Evolutionary conservation across 2,113 vertebrate species (phyloP).

Genomic region (Pitta sordida): DNA sequence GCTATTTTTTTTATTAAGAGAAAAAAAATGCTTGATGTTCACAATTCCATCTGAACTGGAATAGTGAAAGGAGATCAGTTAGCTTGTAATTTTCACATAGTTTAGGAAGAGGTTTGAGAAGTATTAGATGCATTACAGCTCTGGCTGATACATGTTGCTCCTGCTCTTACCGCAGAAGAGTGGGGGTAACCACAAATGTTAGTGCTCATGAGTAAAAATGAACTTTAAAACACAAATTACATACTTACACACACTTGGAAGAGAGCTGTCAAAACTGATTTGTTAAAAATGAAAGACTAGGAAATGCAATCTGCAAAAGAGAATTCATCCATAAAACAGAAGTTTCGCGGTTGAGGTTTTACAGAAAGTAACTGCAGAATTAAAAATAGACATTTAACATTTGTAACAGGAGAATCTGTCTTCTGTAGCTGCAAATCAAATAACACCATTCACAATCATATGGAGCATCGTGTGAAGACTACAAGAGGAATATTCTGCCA

Average conservation of each 20-base stretch:
- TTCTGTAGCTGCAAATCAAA: background rate
- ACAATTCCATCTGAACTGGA: background rate
- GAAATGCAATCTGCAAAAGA: background rate
- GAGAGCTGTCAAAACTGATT: background rate
- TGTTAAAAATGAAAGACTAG: background rate
- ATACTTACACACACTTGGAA: background rate
- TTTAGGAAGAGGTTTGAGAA: background rate
- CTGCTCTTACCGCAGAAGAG: background rate
- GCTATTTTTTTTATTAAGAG: background rate
- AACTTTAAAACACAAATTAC: background rate
- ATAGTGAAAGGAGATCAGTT: background rate
- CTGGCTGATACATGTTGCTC: background rate
- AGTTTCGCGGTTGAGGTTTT: background rate
- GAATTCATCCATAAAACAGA: background rate
- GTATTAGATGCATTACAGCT: background rate
- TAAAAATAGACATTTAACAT: background rate
- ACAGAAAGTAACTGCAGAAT: background rate
- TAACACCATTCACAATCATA: background rate
- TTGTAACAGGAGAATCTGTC: background rate
- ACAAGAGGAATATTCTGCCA: background rate
- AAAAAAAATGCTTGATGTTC: background rate
- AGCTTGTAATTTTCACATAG: background rate
- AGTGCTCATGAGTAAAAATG: background rate
- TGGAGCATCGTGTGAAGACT: background rate
- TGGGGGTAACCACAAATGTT: background rate